These are phyloP conservation scores for Arrhopalites spinosus DNA, from an alignment of 2,888 invertebrate genomes.

Conservation along the genomic window DNA sequence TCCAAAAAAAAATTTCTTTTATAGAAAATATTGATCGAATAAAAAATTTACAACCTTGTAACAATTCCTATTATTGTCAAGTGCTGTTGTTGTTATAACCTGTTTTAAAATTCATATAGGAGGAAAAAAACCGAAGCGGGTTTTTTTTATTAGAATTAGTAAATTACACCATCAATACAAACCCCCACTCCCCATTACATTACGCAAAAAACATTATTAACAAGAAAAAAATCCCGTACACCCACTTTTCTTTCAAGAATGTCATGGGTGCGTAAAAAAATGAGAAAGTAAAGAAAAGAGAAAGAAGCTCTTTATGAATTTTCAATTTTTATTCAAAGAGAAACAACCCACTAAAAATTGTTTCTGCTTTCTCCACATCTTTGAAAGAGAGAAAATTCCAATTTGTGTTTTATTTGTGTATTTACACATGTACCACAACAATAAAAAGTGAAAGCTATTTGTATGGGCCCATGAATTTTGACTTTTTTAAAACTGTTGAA, in stretches of 20 bases:
- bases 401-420: not conserved
- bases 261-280: not conserved
- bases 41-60: no score
- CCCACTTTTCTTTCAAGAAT: not conserved
- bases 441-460: not conserved
- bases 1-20: no score
- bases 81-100: no score
- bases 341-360: no score
- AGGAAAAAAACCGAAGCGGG: no score
- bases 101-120: no score
- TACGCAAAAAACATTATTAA: not conserved
- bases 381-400: not conserved
- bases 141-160: no score
- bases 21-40: no score
- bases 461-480: not conserved
- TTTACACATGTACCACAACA: not conserved
- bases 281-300: not conserved
- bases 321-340: not conserved
- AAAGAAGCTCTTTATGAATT: not conserved
- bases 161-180: no score
- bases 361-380: no score
- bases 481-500: not conserved
- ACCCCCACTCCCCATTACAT: no score
- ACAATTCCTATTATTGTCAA: no score
- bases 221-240: not conserved